These are phyloP conservation scores for Drosophila nikananu DNA, from an alignment of 1,140 invertebrate species.

Conservation along the genomic window DNA sequence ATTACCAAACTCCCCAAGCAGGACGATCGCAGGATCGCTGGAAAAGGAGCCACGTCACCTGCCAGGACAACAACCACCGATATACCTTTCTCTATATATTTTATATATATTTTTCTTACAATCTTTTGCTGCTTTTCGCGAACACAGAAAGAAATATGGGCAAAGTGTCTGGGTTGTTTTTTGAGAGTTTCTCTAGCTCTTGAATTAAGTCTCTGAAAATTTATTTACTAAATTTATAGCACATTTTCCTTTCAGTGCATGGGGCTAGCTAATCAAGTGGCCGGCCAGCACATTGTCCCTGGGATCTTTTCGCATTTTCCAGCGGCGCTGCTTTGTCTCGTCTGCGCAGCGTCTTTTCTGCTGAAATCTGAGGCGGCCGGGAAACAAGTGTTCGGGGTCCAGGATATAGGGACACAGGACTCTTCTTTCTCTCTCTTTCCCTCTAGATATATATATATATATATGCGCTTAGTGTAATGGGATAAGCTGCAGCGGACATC, in stretches of 20 bases:
- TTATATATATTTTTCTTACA: neutral
- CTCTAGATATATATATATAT: constrained; percentile 16
- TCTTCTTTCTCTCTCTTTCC: neutral
- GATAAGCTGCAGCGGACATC: constrained; percentile 59
- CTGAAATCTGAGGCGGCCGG: constrained; percentile 69
- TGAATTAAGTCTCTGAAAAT: neutral
- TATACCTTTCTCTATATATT: neutral
- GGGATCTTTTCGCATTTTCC: constrained; percentile 45
- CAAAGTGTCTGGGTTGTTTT: neutral
- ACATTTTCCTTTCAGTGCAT: constrained; percentile 5
- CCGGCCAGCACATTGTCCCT: constrained; percentile 61
- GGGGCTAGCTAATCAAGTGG: constrained; percentile 59
- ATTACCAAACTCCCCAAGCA: constrained; percentile 65
- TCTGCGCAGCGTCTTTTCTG: constrained; percentile 5
- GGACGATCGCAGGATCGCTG: constrained; percentile 27
- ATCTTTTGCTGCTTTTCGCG: constrained; percentile 6
- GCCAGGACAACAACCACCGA: constrained; percentile 58
- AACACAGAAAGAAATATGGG: neutral
- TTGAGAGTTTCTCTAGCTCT: neutral
- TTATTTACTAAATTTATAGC: neutral
- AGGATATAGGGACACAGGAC: constrained; percentile 17
- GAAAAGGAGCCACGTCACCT: constrained; percentile 57
- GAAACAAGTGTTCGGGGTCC: constrained; percentile 45
- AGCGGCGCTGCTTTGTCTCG: constrained; percentile 37
- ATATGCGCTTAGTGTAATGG: constrained; percentile 77